Evolutionary conservation across 2,888 invertebrate genomes (phyloP).

Genomic region (Zygaena filipendulae): DNA sequence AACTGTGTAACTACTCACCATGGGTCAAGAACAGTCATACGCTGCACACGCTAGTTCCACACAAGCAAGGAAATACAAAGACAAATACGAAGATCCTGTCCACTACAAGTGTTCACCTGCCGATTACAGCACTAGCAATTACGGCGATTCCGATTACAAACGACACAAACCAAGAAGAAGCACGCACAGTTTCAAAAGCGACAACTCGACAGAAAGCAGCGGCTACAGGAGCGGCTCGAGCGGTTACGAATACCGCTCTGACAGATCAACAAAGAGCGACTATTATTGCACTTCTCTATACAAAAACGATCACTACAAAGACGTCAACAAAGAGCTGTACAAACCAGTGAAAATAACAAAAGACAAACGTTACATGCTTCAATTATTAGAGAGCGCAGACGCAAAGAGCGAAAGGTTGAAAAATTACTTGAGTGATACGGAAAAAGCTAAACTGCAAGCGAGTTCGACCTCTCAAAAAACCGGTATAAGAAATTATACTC

Average conservation of each 20-base stretch:
- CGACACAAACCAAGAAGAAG: slow-evolving; percentile 43
- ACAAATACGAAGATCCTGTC: slow-evolving; percentile 41
- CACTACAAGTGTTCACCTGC: slow-evolving; percentile 31
- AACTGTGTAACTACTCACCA: too few relatives aligned
- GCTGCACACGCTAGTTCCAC: slow-evolving; percentile 40
- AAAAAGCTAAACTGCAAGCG: slow-evolving; percentile 54
- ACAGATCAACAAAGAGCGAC: slow-evolving; percentile 47
- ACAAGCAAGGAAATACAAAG: slow-evolving; percentile 38
- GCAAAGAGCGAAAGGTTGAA: slow-evolving; percentile 39
- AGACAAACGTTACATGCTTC: slow-evolving; percentile 53
- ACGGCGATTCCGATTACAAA: slow-evolving; percentile 39
- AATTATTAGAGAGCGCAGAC: slow-evolving; percentile 49
- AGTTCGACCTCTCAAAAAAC: slow-evolving; percentile 54
- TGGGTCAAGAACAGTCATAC: slow-evolving; percentile 62
- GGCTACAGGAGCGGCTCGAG: slow-evolving; percentile 59
- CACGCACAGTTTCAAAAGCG: slow-evolving; percentile 54
- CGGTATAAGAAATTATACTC: slow-evolving; percentile 77
- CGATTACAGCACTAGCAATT: slow-evolving; percentile 33
- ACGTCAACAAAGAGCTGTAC: slow-evolving; percentile 56
- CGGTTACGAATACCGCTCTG: slow-evolving; percentile 49
- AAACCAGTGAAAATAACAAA: slow-evolving; percentile 61
- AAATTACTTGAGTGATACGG: slow-evolving; percentile 44
- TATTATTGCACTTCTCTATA: slow-evolving; percentile 57
- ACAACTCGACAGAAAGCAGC: slow-evolving; percentile 55
- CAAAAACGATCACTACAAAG: slow-evolving; percentile 62